These are phyloP conservation scores for Brenthis daphne DNA, from an alignment of 2,888 invertebrate genomes.

Conservation along the genomic window DNA sequence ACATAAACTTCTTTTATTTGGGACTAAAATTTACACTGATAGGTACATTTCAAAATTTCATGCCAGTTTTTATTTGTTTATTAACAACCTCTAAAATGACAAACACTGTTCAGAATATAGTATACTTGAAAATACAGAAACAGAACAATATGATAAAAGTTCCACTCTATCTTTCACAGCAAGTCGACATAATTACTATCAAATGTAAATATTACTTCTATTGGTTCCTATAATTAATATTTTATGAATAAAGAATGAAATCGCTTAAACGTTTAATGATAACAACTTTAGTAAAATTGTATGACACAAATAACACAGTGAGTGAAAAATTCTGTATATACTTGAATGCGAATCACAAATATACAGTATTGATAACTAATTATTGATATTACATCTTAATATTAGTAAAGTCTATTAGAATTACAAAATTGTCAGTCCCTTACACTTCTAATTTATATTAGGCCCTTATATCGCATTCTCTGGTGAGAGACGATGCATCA, in stretches of 20 bases:
- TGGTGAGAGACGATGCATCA: constrained; percentile 14
- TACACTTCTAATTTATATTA: constrained; percentile 37
- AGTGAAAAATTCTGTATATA: constrained; percentile 28
- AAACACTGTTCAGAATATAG: too few species aligned
- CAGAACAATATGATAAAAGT: background rate
- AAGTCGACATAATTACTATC: constrained; percentile 8
- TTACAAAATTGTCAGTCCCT: constrained; percentile 30
- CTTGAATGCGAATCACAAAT: constrained; percentile 4
- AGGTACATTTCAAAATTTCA: too few species aligned
- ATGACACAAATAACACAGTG: background rate
- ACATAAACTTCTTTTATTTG: too few species aligned
- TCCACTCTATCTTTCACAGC: constrained; percentile 3
- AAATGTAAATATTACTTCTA: constrained; percentile 18
- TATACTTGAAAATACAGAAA: background rate
- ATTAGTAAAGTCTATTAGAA: constrained; percentile 32
- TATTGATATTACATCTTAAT: constrained; percentile 23
- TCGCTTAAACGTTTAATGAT: constrained; percentile 4
- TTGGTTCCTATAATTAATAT: constrained; percentile 18
- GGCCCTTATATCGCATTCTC: constrained; percentile 29
- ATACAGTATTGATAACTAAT: constrained; percentile 18
- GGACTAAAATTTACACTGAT: too few species aligned
- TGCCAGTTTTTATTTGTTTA: too few species aligned
- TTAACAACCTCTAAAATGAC: too few species aligned
- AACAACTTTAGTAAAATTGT: constrained; percentile 16
- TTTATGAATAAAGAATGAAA: constrained; percentile 2